phyloP scores from a whole-genome alignment of 2,113 vertebrate genomes.

The Choloepus hoffmanni region DNA sequence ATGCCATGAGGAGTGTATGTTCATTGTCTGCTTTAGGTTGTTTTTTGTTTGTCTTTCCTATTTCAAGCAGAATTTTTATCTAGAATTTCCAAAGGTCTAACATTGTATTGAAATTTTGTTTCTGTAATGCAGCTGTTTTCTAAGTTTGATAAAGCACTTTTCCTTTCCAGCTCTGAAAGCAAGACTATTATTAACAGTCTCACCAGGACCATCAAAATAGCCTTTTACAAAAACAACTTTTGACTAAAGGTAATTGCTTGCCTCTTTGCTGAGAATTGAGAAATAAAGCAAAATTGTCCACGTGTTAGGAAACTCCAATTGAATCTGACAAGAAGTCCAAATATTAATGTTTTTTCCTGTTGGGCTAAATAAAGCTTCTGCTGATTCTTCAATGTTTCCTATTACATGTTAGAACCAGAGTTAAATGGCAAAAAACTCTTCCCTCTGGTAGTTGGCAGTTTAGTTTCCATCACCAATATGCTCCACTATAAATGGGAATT shows the following conservation, averaged over 20 bases:
- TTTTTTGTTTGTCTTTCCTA: conserved; percentile 61
- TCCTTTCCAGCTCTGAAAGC: conserved; percentile 67
- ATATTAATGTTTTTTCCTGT: conserved; percentile 61
- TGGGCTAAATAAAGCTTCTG: conserved; percentile 71
- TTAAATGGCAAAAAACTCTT: conserved; percentile 40
- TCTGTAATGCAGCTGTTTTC: conserved; percentile 41
- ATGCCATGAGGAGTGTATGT: neutral
- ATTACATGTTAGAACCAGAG: neutral
- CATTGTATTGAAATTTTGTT: conserved; percentile 41
- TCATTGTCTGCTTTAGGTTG: neutral
- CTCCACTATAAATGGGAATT: neutral
- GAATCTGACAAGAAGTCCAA: conserved; percentile 68
- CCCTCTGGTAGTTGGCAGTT: neutral
- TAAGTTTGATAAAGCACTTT: conserved; percentile 59
- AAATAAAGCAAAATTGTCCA: conserved; percentile 70
- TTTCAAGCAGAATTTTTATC: conserved; percentile 61
- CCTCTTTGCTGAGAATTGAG: neutral
- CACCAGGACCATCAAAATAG: conserved; percentile 40
- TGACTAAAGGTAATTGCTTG: conserved; percentile 57
- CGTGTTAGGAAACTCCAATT: conserved; percentile 57
- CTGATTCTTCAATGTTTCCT: conserved; percentile 75
- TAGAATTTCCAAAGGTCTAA: conserved; percentile 64
- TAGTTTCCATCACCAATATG: conserved; percentile 51
- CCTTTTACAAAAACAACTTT: conserved; percentile 63
- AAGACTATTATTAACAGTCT: conserved; percentile 70